Percentiles rank a stretch among this genome's conserved stretches.
phyloP scores from a whole-genome alignment of 2,797 vertebrate genomes.

The Hyperoplus lanceolatus region DNA sequence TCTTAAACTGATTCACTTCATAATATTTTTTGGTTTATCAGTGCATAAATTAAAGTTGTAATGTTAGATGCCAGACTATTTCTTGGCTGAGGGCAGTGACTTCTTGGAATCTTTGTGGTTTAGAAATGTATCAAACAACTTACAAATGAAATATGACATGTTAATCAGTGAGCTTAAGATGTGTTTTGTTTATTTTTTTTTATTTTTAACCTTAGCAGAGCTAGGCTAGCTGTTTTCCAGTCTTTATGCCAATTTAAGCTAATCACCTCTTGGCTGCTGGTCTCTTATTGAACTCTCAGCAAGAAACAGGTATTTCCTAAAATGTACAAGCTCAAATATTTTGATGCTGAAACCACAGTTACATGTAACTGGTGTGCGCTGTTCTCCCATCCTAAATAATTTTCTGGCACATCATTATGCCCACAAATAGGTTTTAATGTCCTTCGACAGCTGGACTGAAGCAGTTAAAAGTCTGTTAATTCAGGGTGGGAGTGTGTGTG shows the following conservation, averaged over 20 bases:
- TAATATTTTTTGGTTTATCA: not conserved
- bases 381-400: conserved; percentile 7
- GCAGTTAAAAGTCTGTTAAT: not conserved
- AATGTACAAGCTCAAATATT: conserved; percentile 9
- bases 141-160: not conserved
- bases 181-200: not conserved
- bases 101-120: not conserved
- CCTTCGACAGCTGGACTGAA: not conserved
- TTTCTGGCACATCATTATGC: conserved; percentile 5
- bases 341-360: conserved; percentile 16
- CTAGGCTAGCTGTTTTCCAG: not conserved
- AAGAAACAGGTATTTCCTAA: not conserved
- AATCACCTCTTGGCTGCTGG: not conserved
- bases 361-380: conserved; percentile 35
- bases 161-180: not conserved
- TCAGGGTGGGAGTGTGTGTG: not conserved
- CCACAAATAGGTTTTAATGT: conserved; percentile 16
- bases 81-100: not conserved
- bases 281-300: not conserved
- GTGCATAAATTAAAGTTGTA: not conserved
- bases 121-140: not conserved
- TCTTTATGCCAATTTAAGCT: not conserved
- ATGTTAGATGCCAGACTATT: not conserved
- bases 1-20: not conserved
- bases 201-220: not conserved